These are phyloP conservation scores for Augiades crinisus DNA, from an alignment of 2,888 invertebrate species.

Conservation along the genomic window DNA sequence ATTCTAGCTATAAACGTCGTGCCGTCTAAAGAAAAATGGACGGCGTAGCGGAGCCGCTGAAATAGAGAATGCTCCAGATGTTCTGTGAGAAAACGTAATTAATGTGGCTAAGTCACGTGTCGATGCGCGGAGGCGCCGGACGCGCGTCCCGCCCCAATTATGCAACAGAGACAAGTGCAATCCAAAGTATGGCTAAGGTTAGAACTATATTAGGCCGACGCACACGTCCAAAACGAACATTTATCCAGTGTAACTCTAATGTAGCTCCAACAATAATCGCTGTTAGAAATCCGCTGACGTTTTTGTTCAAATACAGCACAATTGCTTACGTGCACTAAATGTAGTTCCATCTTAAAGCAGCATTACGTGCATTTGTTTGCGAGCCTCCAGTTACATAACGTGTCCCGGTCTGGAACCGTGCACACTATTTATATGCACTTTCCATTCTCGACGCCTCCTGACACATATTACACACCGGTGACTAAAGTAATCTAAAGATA, in stretches of 20 bases:
- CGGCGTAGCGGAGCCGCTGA: not conserved
- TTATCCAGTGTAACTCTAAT: no score
- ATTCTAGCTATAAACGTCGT: not conserved
- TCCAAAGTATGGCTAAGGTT: conserved; percentile 39
- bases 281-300: no score
- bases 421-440: conserved; percentile 69
- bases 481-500: conserved; percentile 46
- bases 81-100: conserved; percentile 14
- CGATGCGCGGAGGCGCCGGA: conserved; percentile 28
- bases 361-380: conserved; percentile 62
- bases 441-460: conserved; percentile 62
- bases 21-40: not conserved
- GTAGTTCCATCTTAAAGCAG: conserved; percentile 33
- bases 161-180: conserved; percentile 43
- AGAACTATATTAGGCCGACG: not conserved
- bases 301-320: not conserved
- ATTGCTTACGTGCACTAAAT: not conserved
- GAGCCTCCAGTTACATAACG: conserved; percentile 65
- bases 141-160: conserved; percentile 40
- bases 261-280: no score
- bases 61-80: conserved; percentile 15
- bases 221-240: no score
- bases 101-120: conserved; percentile 21
- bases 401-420: conserved; percentile 53
- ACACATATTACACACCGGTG: conserved; percentile 65